These are phyloP conservation scores for Hermodice carunculata DNA, from an alignment of 2,888 invertebrate species.

Conservation along the genomic window DNA sequence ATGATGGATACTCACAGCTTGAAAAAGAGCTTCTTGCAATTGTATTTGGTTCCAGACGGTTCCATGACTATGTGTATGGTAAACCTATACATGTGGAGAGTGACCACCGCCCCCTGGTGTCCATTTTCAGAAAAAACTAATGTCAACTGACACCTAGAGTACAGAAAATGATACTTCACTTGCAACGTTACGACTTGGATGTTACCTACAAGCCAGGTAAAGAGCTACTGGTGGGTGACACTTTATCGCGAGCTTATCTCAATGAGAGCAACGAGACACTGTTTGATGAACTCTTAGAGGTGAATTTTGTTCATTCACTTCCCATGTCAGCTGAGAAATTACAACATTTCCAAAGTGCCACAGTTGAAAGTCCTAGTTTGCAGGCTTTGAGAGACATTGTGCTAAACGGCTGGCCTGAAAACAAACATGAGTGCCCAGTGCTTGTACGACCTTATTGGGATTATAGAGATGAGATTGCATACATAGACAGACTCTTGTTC, in stretches of 20 bases:
- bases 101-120: constrained; percentile 34
- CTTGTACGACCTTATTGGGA: too few relatives aligned
- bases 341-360: too few relatives aligned
- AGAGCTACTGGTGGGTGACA: constrained; percentile 20
- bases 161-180: constrained; percentile 29
- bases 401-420: too few relatives aligned
- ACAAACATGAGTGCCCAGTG: too few relatives aligned
- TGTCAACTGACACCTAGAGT: constrained; percentile 30
- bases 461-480: too few relatives aligned
- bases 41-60: constrained; percentile 2
- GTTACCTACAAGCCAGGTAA: constrained; percentile 28
- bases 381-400: too few relatives aligned
- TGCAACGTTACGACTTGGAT: constrained; percentile 29
- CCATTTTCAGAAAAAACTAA: constrained; percentile 2
- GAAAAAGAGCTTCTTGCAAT: constrained; percentile 6
- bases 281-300: too few relatives aligned
- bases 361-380: too few relatives aligned
- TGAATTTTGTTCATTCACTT: too few relatives aligned
- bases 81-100: constrained; percentile 13
- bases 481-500: too few relatives aligned
- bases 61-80: constrained; percentile 17
- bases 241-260: constrained; percentile 18
- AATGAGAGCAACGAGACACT: too few relatives aligned
- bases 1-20: constrained; percentile 10
- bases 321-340: too few relatives aligned